Base-by-base conservation (phyloP, 2,888 invertebrate species). In the Hofmannophila pseudospretella region DNA sequence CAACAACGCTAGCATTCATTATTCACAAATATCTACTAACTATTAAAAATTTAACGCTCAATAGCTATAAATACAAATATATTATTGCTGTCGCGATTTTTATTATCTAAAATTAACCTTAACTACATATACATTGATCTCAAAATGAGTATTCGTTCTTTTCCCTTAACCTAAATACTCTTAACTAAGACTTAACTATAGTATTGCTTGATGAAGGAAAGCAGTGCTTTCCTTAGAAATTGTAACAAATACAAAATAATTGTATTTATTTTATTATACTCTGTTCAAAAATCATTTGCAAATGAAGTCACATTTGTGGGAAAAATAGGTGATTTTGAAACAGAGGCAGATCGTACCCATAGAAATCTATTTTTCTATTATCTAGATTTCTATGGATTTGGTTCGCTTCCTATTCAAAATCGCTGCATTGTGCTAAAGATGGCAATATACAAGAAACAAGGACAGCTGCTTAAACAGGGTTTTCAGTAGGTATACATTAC, bases 1-100 rank as follows among this genome's bases (percentile, higher is more conserved):
- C 72, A 85, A 84, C 81, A 80, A 79, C 65, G 58, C 77, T 81
- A 80, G 75, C 72, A n/a, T 72, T 65, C 68, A 62, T 71, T 79
- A 78, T 73, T 75, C 79, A 80, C 77, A 81, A 80, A 73, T 72
- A 67, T 67, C 80, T 81, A 84, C 69, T 63, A 66, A 73, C 79
- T 81, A 80, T 78, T 79, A 77, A 81, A 84, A 79, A 79, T 81
- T 81, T 77, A 82, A 84, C 82, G 80, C 84, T 79, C 84, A 75
- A 78, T 85, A 84, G 84, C 84, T 80, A 73, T 80, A 79, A 77
- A 82, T 85, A 86, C 85, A 86, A 82, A 82, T 84, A 81, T 81
- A 82, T 85, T 86, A 86, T 86, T 86, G 85, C 86, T 86, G 84
- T 82, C 67, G 85, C 82, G 79, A 76, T 74, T 68, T 71, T 69